Percentiles rank a stretch among this genome's conserved stretches.
Evolutionary conservation across 1,140 invertebrate genomes (phyloP).

Genomic region (Ooceraea biroi): DNA sequence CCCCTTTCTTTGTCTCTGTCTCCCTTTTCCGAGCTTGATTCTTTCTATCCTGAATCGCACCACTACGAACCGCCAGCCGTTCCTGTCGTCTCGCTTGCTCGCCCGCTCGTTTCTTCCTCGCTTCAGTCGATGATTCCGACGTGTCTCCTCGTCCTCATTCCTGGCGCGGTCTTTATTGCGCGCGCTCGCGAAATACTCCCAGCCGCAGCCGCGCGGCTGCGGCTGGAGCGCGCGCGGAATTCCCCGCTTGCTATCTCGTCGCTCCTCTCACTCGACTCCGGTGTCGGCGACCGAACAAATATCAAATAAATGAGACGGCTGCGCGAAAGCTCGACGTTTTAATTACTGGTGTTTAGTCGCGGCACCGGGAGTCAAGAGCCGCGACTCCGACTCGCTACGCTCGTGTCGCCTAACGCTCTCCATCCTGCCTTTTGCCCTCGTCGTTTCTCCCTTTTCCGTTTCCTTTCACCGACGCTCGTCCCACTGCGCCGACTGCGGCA

Average conservation of each 20-base stretch:
- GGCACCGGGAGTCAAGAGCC: constrained; percentile 50
- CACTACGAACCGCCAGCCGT: constrained; percentile 2
- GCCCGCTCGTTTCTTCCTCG: constrained; percentile 1
- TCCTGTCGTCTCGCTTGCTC: background rate
- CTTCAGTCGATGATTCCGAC: constrained; percentile 32
- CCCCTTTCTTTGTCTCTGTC: background rate
- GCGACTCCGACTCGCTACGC: background rate
- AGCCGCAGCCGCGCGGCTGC: background rate
- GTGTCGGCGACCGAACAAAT: constrained; percentile 66
- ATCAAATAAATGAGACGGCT: constrained; percentile 72
- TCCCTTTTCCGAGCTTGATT: constrained; percentile 3
- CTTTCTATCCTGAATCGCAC: background rate
- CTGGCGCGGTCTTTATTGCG: constrained; percentile 31
- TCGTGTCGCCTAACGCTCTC: constrained; percentile 24
- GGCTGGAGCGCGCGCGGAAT: constrained; percentile 31
- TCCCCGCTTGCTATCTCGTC: constrained; percentile 13
- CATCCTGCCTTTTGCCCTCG: background rate
- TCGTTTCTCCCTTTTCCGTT: background rate
- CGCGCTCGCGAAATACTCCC: constrained; percentile 27
- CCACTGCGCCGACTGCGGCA: background rate
- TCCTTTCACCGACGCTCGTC: background rate
- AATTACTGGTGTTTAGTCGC: constrained; percentile 75
- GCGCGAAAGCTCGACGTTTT: constrained; percentile 72
- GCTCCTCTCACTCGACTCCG: background rate
- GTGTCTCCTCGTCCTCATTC: constrained; percentile 17